Evolutionary conservation across 2,797 vertebrate species (phyloP).

Genomic region (Lacerta bilineata): DNA sequence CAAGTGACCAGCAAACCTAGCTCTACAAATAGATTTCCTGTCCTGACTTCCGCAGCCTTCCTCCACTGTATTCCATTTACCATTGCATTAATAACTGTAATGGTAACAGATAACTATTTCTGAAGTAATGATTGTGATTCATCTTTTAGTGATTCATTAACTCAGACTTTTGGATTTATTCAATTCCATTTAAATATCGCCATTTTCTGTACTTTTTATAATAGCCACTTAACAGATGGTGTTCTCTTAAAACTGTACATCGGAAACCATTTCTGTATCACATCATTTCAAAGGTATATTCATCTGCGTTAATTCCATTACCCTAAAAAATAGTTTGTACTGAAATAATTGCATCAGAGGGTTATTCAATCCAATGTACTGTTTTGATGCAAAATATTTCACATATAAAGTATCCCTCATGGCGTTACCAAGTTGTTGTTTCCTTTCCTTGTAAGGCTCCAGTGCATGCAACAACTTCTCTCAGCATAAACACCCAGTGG

Average conservation of each 20-base stretch:
- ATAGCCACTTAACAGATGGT: conserved; percentile 48
- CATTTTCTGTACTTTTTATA: conserved; percentile 44
- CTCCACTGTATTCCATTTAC: not conserved
- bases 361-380: not conserved
- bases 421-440: not conserved
- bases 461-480: not conserved
- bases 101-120: not conserved
- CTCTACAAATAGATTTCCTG: not conserved
- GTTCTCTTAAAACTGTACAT: conserved; percentile 48
- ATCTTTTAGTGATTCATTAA: conserved; percentile 35
- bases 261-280: conserved; percentile 50
- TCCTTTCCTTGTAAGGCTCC: not conserved
- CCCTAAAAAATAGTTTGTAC: conserved; percentile 50
- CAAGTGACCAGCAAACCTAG: too few species aligned
- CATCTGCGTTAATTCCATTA: conserved; percentile 45
- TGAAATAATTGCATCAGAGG: conserved; percentile 10
- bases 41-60: not conserved
- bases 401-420: not conserved
- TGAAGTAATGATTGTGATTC: not conserved
- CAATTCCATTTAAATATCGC: conserved; percentile 49
- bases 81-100: not conserved
- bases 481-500: not conserved
- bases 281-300: conserved; percentile 63
- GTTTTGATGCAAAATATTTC: not conserved
- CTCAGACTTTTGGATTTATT: conserved; percentile 55